These are phyloP conservation scores for Xiphorhynchus erythropygius DNA, from an alignment of 2,797 vertebrate genomes.

Conservation along the genomic window DNA sequence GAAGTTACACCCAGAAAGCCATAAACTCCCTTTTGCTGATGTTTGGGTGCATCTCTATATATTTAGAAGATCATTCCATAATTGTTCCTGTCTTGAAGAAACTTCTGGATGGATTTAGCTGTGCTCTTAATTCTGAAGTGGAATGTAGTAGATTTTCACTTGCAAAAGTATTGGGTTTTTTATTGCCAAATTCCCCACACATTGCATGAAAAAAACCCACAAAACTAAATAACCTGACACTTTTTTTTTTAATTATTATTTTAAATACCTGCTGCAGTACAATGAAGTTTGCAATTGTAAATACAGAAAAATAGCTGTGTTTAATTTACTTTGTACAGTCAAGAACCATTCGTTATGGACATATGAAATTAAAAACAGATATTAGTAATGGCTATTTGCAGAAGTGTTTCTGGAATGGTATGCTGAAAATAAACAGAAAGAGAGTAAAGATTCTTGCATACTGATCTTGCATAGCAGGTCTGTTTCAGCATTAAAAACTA, in stretches of 20 bases:
- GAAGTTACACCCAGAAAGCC: fast-evolving
- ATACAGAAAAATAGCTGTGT: neutral
- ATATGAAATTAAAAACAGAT: neutral
- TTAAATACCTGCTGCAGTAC: neutral
- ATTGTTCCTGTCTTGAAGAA: neutral
- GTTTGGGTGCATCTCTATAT: neutral
- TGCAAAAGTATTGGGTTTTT: neutral
- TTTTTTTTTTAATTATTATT: neutral
- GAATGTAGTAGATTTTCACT: neutral
- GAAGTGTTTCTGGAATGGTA: neutral
- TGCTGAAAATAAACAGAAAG: neutral
- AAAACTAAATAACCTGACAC: neutral
- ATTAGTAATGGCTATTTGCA: neutral
- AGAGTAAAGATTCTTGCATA: neutral
- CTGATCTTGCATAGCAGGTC: neutral
- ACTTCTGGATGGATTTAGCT: neutral
- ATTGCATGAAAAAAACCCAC: fast-evolving
- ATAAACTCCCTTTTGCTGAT: neutral
- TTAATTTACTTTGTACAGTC: neutral
- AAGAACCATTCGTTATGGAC: neutral
- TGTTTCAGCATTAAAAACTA: neutral
- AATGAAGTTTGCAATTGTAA: neutral
- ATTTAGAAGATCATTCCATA: neutral
- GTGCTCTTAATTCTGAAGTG: neutral
- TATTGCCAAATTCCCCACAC: neutral